Evolutionary conservation across 2,888 invertebrate genomes (phyloP), one percentile per base, ranked within the genome.

Genomic region (Trichopoda pennipes): DNA sequence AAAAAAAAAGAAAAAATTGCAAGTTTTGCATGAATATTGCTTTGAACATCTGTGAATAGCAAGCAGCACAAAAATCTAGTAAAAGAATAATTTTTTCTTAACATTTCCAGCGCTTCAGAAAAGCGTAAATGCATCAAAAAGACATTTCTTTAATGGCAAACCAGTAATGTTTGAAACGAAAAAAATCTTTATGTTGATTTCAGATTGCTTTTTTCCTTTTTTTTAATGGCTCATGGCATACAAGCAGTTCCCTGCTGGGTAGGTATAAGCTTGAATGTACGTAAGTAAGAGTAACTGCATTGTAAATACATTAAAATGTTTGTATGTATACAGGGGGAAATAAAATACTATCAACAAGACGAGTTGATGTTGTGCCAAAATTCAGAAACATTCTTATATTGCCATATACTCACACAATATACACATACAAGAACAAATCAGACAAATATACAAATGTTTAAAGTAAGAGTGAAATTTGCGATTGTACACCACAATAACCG

Each of bases 341-440:
- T 73, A 69, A 81, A 58, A 75, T 56, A 23, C 70, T 63, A 58
- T 70, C 69, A 80, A 76, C 70, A 79, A 73, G 79, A 70, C 60
- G 49, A 74, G 78, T 82, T 79, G 82, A 82, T 70, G 60, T 79
- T 75, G 60, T 77, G 80, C 80, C 80, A 83, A 83, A 77, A 76
- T 53, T 80, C 74, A 61, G 47, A 60, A 66, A 66, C 66, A 75
- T 47, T 51, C 66, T 61, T 73, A 55, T 51, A 61, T 53, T 38
- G 17, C 28, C 28, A 42, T 44, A 55, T 16, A 38, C n/a, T 42
- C 19, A 42, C 23, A 53, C 19, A 56, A 7, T 28, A 28, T 6
- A 28, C 28, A 28, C 28, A 28, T 28, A 28, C 28, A 28, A 4
- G 8, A 28, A 28, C 1, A 28, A 28, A 28, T 6, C 8, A 6